Evolutionary conservation across 2,797 vertebrate species (phyloP).

Genomic region (Rousettus madagascariensis): DNA sequence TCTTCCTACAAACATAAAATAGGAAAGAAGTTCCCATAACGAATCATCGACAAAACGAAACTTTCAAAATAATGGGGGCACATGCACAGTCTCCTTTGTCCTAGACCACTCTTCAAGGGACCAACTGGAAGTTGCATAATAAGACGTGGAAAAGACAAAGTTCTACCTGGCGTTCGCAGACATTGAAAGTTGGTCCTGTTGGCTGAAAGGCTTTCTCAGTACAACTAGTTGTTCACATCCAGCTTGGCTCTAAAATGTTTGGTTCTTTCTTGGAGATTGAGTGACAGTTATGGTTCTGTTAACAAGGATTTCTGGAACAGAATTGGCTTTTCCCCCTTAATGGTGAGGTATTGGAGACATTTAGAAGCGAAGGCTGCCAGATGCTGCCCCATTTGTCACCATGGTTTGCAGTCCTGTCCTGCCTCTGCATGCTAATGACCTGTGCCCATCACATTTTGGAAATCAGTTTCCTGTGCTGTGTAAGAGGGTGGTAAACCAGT

Average conservation of each 20-base stretch:
- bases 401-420: background rate
- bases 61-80: background rate
- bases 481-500: no score
- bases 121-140: background rate
- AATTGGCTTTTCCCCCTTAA: background rate
- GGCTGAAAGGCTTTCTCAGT: constrained; percentile 55
- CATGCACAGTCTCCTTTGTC: rapidly evolving
- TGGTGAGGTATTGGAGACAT: constrained; percentile 58
- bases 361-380: background rate
- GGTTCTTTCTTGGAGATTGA: constrained; percentile 53
- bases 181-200: constrained; percentile 58
- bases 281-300: constrained; percentile 40
- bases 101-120: background rate
- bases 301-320: background rate
- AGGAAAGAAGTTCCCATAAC: background rate
- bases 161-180: background rate
- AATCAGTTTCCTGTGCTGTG: background rate
- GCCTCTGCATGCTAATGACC: background rate
- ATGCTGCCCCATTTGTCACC: background rate
- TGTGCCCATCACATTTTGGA: background rate
- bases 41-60: background rate
- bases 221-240: constrained; percentile 50
- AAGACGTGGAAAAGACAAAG: background rate
- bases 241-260: constrained; percentile 52
- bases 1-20: background rate